Evolutionary conservation across 1,140 invertebrate genomes (phyloP).

Genomic region (Bacillus rossius): DNA sequence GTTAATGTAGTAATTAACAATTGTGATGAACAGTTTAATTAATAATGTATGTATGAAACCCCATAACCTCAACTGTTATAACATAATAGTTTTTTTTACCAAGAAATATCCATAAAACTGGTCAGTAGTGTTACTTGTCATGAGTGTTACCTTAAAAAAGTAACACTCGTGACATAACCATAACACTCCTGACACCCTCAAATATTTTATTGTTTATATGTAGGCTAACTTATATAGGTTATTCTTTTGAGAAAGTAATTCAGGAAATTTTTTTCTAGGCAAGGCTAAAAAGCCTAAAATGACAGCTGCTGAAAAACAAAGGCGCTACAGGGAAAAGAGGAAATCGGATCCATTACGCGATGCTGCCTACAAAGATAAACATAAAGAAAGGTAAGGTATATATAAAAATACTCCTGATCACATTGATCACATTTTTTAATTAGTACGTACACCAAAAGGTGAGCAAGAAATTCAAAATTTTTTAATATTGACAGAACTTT

Average conservation of each 20-base stretch:
- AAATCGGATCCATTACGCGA: not conserved
- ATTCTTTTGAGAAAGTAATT: not conserved
- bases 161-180: not conserved
- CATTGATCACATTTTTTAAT: no score
- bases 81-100: no score
- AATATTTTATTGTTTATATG: not conserved
- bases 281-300: not conserved
- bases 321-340: not conserved
- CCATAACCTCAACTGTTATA: no score
- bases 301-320: not conserved
- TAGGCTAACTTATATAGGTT: no score
- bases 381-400: not conserved
- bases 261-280: not conserved
- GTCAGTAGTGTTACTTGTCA: constrained; percentile 2
- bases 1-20: no score
- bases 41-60: no score
- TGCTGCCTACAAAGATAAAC: constrained; percentile 2
- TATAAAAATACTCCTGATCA: no score
- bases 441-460: no score
- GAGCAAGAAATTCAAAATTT: not conserved
- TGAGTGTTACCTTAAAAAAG: not conserved
- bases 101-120: no score
- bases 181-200: not conserved
- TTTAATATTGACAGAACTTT: not conserved
- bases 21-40: no score